These are phyloP conservation scores for Eira barbara DNA, from an alignment of 2,113 vertebrate species.

Conservation along the genomic window DNA sequence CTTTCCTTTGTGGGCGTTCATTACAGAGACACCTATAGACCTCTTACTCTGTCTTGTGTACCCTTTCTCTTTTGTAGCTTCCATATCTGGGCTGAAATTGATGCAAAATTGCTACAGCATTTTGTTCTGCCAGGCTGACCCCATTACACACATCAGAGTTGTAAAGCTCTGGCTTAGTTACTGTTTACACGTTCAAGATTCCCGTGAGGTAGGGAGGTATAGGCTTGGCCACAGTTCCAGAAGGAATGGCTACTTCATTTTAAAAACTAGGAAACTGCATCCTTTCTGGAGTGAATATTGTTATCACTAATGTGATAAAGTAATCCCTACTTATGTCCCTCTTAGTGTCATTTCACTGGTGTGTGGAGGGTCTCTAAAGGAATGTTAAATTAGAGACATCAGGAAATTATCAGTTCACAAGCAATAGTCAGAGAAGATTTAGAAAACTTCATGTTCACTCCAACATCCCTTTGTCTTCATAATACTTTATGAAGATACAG, in stretches of 20 bases:
- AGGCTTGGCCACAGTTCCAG: conserved; percentile 40
- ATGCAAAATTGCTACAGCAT: conserved; percentile 60
- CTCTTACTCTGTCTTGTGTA: conserved; percentile 25
- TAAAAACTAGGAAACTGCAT: neutral
- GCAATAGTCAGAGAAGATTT: neutral
- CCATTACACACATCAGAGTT: neutral
- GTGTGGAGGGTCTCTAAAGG: neutral
- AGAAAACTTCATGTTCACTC: neutral
- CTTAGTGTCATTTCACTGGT: neutral
- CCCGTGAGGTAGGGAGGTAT: conserved; percentile 26
- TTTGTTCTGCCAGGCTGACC: conserved; percentile 69
- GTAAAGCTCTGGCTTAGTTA: conserved; percentile 69
- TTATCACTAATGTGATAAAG: neutral
- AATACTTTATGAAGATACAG: neutral
- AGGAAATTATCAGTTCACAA: neutral
- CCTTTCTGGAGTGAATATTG: neutral
- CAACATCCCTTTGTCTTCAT: neutral
- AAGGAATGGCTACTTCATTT: conserved; percentile 49
- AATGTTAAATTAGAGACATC: neutral
- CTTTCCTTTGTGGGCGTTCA: conserved; percentile 28
- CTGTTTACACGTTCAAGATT: conserved; percentile 60
- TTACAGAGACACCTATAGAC: conserved; percentile 37
- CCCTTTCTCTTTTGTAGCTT: conserved; percentile 24
- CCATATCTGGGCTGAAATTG: conserved; percentile 61
- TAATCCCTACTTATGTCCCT: neutral